Evolutionary conservation across 2,888 invertebrate genomes (phyloP).

Genomic region (Pollenia amentaria): DNA sequence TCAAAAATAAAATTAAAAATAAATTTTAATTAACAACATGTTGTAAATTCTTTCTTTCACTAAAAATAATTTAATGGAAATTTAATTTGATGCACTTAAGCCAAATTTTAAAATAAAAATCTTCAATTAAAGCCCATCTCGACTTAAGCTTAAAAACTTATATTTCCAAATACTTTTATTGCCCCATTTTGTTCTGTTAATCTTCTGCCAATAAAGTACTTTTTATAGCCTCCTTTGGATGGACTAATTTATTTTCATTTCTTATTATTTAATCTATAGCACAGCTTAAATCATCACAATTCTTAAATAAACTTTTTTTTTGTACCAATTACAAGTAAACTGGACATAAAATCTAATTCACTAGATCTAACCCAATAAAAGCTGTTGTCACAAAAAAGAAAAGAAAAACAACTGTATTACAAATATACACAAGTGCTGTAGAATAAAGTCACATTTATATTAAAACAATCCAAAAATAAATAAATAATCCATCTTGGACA

Average conservation of each 20-base stretch:
- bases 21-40: too few species aligned
- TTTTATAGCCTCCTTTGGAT: neutral
- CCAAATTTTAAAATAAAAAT: too few species aligned
- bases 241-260: constrained; percentile 9
- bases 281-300: constrained; percentile 56
- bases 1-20: too few species aligned
- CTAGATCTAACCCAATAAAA: constrained; percentile 62
- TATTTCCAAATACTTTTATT: neutral
- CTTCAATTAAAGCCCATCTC: too few species aligned
- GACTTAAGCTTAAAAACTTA: neutral
- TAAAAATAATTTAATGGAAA: too few species aligned
- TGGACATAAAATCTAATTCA: constrained; percentile 52
- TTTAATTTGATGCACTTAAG: too few species aligned
- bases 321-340: constrained; percentile 49
- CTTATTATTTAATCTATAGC: constrained; percentile 38
- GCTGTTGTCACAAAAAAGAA: constrained; percentile 16
- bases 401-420: neutral
- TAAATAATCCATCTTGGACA: constrained; percentile 65
- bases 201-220: constrained; percentile 19
- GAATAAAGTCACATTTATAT: neutral
- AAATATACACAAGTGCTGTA: constrained; percentile 4
- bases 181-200: neutral
- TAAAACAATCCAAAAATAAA: constrained; percentile 34
- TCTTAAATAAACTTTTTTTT: constrained; percentile 45
- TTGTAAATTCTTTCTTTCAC: too few species aligned